phyloP scores from a whole-genome alignment of 2,888 invertebrate genomes.

The Noctua fimbriata region DNA sequence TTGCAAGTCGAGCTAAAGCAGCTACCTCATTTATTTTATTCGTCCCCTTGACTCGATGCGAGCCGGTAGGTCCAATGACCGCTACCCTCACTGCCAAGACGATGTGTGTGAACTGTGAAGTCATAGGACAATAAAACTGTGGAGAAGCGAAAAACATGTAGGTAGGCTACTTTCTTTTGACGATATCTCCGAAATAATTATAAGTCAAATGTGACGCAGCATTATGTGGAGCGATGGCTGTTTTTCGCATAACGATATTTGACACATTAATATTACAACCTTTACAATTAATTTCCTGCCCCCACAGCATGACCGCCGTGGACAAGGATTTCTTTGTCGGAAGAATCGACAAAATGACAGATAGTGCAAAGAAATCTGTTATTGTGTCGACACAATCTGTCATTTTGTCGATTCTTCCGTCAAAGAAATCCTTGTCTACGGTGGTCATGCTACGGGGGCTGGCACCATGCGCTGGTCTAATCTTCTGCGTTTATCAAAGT shows the following conservation, averaged over 20 bases:
- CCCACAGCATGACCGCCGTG: too few relatives aligned
- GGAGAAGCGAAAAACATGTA: neutral
- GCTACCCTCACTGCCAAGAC: conserved; percentile 6
- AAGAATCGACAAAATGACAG: too few relatives aligned
- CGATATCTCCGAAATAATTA: neutral
- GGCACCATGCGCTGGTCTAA: neutral
- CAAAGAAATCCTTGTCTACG: too few relatives aligned
- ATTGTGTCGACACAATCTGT: too few relatives aligned
- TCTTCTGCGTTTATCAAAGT: too few relatives aligned
- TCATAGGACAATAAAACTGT: neutral
- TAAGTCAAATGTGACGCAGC: neutral
- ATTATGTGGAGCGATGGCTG: too few relatives aligned
- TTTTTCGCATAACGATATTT: too few relatives aligned
- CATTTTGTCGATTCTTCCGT: too few relatives aligned
- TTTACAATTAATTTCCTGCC: too few relatives aligned
- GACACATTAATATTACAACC: neutral
- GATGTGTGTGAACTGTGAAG: neutral
- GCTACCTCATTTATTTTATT: conserved; percentile 53
- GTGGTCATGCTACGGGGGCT: too few relatives aligned
- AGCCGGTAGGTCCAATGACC: conserved; percentile 24
- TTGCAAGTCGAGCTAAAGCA: conserved; percentile 12
- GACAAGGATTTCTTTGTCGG: too few relatives aligned
- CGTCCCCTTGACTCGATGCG: conserved; percentile 30
- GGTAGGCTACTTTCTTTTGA: neutral
- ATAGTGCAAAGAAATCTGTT: too few relatives aligned